Percentiles rank a stretch among this genome's conserved stretches.
Evolutionary conservation across 2,888 invertebrate genomes (phyloP).

Genomic region (Amphimallon solstitiale): DNA sequence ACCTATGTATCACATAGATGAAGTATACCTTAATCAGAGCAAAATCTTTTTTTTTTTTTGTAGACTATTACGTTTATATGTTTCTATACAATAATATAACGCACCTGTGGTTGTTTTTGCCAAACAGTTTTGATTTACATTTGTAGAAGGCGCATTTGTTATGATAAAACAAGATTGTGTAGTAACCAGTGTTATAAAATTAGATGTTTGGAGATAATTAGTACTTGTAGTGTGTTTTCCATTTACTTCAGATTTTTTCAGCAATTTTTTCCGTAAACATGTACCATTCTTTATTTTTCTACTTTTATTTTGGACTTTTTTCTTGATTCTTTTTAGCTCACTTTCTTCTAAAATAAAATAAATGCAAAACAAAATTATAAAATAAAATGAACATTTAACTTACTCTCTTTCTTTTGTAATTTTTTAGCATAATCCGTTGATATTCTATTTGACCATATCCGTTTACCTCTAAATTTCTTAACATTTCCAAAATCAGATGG

Average conservation of each 20-base stretch:
- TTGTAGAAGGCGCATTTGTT: slow-evolving; percentile 42
- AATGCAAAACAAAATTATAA: slow-evolving; percentile 4
- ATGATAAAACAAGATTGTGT: slow-evolving; percentile 44
- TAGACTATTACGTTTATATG: no score
- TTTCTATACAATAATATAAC: neutral
- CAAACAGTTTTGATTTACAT: slow-evolving; percentile 28
- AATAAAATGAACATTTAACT: slow-evolving; percentile 36
- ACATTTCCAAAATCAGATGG: slow-evolving; percentile 56
- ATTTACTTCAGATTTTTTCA: slow-evolving; percentile 29
- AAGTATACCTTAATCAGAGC: no score
- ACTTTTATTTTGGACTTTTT: slow-evolving; percentile 14
- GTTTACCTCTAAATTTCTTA: slow-evolving; percentile 51
- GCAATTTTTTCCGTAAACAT: slow-evolving; percentile 16
- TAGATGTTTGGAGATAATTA: slow-evolving; percentile 23
- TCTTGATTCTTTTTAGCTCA: slow-evolving; percentile 32
- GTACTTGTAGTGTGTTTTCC: slow-evolving; percentile 11
- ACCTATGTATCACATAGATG: no score
- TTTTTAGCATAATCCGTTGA: slow-evolving; percentile 54
- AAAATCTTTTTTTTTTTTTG: no score
- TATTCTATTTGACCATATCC: slow-evolving; percentile 56
- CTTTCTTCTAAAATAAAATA: slow-evolving; percentile 49
- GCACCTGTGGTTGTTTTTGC: slow-evolving; percentile 41
- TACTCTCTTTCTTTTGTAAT: slow-evolving; percentile 57
- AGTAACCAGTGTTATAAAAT: slow-evolving; percentile 36
- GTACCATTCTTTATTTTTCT: slow-evolving; percentile 20